Conservation (phyloP, 2,888 invertebrate genomes). For the Limnephilus lunatus region DNA sequence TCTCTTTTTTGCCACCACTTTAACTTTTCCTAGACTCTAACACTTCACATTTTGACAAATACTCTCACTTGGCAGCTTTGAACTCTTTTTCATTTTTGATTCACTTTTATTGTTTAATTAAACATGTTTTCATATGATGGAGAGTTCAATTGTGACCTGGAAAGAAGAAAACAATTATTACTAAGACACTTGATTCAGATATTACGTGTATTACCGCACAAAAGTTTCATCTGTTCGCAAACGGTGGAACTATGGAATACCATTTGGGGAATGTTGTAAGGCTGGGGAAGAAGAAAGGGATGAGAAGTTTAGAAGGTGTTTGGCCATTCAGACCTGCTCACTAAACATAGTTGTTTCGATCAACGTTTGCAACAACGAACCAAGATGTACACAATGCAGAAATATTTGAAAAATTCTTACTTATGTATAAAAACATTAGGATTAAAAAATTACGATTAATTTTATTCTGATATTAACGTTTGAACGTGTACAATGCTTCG, state of each 20-base stretch:
- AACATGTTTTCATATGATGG: background rate
- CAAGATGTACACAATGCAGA: no score
- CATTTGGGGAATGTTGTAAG: background rate
- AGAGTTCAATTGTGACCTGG: background rate
- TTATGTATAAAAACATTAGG: background rate
- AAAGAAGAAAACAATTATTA: background rate
- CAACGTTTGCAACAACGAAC: background rate
- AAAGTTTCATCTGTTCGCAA: background rate
- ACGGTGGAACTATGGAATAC: background rate
- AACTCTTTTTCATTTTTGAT: background rate
- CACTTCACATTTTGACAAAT: constrained; percentile 40
- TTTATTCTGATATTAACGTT: no score
- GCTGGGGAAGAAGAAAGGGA: background rate
- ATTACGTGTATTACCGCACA: no score
- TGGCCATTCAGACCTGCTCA: background rate
- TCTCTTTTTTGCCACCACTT: constrained; percentile 23
- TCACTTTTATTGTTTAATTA: background rate
- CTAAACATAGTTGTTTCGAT: background rate
- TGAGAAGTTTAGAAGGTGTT: background rate
- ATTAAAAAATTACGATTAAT: background rate
- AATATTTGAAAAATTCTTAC: background rate
- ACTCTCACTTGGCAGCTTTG: background rate
- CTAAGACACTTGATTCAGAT: background rate
- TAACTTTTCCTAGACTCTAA: background rate
- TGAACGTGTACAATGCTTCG: no score